Percentiles rank a stretch among this genome's conserved stretches.
Evolutionary conservation across 2,113 vertebrate genomes (phyloP).

Genomic region (Melanostigma gelatinosum): DNA sequence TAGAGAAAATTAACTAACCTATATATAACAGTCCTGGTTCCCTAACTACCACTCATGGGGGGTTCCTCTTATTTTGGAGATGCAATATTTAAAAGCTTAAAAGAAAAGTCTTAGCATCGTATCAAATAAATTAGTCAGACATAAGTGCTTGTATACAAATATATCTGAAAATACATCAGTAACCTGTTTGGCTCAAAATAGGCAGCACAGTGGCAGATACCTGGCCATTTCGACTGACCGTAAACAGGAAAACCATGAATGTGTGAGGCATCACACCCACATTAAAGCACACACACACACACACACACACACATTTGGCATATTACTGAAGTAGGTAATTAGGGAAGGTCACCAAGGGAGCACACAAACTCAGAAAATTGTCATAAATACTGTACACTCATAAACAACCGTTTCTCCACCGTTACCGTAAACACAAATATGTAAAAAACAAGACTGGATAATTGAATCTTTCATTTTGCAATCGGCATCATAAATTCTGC

Average conservation of each 20-base stretch:
- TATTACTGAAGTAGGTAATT: conserved; percentile 76
- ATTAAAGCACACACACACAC: conserved; percentile 24
- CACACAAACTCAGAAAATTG: conserved; percentile 64
- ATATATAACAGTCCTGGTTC: neutral
- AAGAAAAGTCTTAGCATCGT: conserved; percentile 10
- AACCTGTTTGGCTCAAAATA: conserved; percentile 12
- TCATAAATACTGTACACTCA: conserved; percentile 44
- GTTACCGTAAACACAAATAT: conserved; percentile 46
- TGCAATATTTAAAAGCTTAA: conserved; percentile 9
- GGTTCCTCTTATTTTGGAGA: neutral
- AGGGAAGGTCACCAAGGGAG: conserved; percentile 73
- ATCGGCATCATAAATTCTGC: conserved; percentile 25
- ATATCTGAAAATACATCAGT: conserved; percentile 14
- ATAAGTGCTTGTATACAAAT: conserved; percentile 9
- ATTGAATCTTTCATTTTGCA: conserved; percentile 45
- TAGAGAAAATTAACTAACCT: neutral
- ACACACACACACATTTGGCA: conserved; percentile 37
- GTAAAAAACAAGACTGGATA: conserved; percentile 45
- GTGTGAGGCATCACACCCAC: conserved; percentile 40
- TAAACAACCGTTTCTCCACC: conserved; percentile 57
- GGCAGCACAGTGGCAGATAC: conserved; percentile 14
- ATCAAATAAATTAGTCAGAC: neutral
- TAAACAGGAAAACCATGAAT: conserved; percentile 19
- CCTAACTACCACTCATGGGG: neutral
- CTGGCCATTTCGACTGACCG: conserved; percentile 27